phyloP scores from a whole-genome alignment of 2,113 vertebrate genomes.

The Puntigrus tetrazona region DNA sequence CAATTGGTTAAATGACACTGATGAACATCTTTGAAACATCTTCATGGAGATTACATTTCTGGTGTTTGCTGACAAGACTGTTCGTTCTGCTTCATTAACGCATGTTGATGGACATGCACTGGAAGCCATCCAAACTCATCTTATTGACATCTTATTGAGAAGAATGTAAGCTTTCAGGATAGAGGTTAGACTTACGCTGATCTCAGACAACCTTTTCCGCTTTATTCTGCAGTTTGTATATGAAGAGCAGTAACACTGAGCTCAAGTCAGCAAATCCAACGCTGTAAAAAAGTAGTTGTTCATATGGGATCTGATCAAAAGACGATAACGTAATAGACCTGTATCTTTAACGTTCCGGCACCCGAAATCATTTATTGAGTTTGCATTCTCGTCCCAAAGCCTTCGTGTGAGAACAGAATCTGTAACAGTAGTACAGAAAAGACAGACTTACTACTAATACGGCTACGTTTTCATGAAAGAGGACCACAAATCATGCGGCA shows the following conservation, averaged over 20 bases:
- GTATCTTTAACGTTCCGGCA: neutral
- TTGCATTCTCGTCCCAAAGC: neutral
- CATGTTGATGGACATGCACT: constrained; percentile 19
- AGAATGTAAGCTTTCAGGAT: neutral
- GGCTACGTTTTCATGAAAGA: neutral
- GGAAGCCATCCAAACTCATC: constrained; percentile 8
- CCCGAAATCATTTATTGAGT: neutral
- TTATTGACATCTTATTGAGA: constrained; percentile 1
- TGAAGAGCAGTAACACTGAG: constrained; percentile 4
- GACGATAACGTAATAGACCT: neutral
- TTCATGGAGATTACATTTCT: constrained; percentile 14
- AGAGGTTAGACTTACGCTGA: neutral
- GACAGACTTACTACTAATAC: neutral
- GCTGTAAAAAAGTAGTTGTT: too few relatives aligned
- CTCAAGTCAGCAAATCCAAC: neutral
- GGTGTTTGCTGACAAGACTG: constrained; percentile 22
- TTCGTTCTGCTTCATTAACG: constrained; percentile 30
- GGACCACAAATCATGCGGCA: neutral
- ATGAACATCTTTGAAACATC: constrained; percentile 19
- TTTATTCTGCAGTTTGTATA: neutral
- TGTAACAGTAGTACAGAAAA: neutral
- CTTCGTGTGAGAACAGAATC: neutral
- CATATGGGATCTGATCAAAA: neutral
- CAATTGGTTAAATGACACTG: constrained; percentile 5
- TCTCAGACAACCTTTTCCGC: neutral